A percentile compares a stretch with the other conserved stretches of the same genome.
Evolutionary conservation across 2,797 vertebrate genomes (phyloP).

Genomic region (Emydoidea blandingii): DNA sequence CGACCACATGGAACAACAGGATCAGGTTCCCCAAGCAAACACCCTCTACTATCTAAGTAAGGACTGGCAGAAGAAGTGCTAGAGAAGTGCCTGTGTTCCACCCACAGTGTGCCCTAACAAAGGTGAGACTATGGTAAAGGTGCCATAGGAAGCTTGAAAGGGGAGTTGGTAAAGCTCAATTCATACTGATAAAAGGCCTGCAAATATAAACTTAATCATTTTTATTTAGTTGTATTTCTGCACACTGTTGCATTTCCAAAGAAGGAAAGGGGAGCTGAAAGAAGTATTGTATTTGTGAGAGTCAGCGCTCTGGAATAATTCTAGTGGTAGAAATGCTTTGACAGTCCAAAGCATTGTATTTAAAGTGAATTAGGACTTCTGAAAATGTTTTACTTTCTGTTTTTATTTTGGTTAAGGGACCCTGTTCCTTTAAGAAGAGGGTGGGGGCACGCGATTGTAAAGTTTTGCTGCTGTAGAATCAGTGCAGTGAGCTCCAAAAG

Average conservation of each 20-base stretch:
- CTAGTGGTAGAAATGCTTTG: neutral
- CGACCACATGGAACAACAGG: too few relatives aligned
- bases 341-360: neutral
- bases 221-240: neutral
- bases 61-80: neutral
- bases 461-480: neutral
- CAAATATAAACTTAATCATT: neutral
- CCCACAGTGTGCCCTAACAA: rapidly evolving
- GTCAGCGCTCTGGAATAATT: neutral
- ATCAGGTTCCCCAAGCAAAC: too few relatives aligned
- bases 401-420: neutral
- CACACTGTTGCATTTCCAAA: neutral
- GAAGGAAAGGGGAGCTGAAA: neutral
- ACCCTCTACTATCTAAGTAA: too few relatives aligned
- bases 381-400: neutral
- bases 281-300: neutral
- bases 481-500: neutral
- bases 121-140: neutral
- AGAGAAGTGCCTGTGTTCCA: neutral
- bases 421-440: neutral
- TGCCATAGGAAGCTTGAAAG: neutral
- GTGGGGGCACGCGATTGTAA: neutral
- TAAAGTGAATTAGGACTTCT: neutral
- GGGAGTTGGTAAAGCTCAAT: neutral
- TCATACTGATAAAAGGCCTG: neutral